These are phyloP conservation scores for Pygmarrhopalites habei DNA, from an alignment of 1,140 invertebrate genomes.

Conservation along the genomic window DNA sequence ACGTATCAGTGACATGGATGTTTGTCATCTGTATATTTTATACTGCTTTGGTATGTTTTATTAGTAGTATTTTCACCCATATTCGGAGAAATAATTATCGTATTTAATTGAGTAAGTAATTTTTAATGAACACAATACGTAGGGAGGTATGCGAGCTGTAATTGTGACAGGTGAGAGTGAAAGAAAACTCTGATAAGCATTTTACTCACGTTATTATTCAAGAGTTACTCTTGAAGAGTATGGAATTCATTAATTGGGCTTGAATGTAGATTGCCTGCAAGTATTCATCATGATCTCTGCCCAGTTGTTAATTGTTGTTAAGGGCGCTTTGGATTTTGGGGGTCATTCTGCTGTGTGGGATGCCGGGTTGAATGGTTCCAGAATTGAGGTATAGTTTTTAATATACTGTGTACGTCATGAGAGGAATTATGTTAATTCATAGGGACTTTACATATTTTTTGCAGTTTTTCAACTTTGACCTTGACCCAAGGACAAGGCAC, in stretches of 20 bases:
- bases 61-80: too few species aligned
- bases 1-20: too few species aligned
- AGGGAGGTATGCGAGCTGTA: slow-evolving; percentile 52
- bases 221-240: too few species aligned
- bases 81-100: too few species aligned
- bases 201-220: too few species aligned
- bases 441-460: slow-evolving; percentile 7
- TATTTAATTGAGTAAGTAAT: too few species aligned
- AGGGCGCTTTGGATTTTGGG: slow-evolving; percentile 63
- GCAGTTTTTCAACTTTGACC: slow-evolving; percentile 43
- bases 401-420: not conserved
- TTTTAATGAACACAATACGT: too few species aligned
- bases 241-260: too few species aligned
- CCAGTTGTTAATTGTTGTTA: slow-evolving; percentile 50
- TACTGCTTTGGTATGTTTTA: too few species aligned
- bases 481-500: slow-evolving; percentile 49
- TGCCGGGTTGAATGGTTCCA: slow-evolving; percentile 53
- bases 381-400: slow-evolving; percentile 58
- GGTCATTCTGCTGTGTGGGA: slow-evolving; percentile 61
- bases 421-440: not conserved
- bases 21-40: too few species aligned
- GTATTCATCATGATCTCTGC: slow-evolving; percentile 48
- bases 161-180: too few species aligned
- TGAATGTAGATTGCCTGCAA: slow-evolving; percentile 53
- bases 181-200: too few species aligned